Evolutionary conservation across 1,140 invertebrate genomes (phyloP).

Genomic region (Leptopilina clavipes): DNA sequence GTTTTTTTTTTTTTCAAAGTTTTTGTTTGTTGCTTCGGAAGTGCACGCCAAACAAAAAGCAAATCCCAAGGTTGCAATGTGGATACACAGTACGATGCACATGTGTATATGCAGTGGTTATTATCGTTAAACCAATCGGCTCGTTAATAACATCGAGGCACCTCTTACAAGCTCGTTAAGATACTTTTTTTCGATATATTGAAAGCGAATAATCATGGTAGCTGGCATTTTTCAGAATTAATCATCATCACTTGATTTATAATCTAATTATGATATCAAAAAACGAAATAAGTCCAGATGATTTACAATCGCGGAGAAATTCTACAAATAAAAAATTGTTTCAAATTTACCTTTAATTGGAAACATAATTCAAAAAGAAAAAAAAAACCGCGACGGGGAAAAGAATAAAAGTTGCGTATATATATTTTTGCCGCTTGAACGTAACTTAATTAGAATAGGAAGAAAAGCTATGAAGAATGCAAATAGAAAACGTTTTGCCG

Average conservation of each 20-base stretch:
- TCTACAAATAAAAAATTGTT: background rate
- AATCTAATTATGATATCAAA: conserved; percentile 7
- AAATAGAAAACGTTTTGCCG: conserved; percentile 27
- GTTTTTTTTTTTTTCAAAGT: background rate
- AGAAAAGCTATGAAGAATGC: conserved; percentile 33
- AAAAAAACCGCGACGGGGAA: background rate
- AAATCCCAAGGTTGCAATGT: conserved; percentile 1
- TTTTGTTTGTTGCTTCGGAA: conserved; percentile 35
- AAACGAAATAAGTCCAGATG: too few species aligned
- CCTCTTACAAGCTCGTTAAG: conserved; percentile 33
- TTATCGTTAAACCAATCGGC: conserved; percentile 32
- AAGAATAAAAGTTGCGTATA: background rate
- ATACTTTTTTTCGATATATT: conserved; percentile 35
- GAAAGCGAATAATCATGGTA: conserved; percentile 31
- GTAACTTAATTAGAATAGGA: conserved; percentile 28
- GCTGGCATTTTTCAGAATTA: conserved; percentile 30
- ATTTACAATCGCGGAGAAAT: too few species aligned
- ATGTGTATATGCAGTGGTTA: conserved; percentile 27
- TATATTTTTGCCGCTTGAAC: conserved; percentile 1
- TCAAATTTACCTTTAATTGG: conserved; percentile 3
- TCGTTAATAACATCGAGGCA: conserved; percentile 29
- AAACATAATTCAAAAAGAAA: background rate
- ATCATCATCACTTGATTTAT: conserved; percentile 23
- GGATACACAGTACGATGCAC: conserved; percentile 28
- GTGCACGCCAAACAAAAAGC: conserved; percentile 31